Evolutionary conservation across 2,113 vertebrate species (phyloP).

Genomic region (Equus quagga): DNA sequence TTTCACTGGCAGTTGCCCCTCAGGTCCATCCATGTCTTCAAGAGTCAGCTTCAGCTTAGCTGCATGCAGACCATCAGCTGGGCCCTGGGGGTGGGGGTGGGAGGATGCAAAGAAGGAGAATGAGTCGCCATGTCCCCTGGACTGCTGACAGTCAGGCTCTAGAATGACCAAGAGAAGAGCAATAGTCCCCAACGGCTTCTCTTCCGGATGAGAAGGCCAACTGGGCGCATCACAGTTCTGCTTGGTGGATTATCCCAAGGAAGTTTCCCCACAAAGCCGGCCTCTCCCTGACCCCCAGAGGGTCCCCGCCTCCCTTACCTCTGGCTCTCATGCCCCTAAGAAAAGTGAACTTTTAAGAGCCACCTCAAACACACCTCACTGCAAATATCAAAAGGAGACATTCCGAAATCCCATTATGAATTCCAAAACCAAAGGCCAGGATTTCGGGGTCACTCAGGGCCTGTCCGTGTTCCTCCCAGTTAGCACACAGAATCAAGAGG

Average conservation of each 20-base stretch:
- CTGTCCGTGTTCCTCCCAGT: not conserved
- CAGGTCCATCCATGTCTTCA: not conserved
- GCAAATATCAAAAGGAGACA: not conserved
- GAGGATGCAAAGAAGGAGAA: not conserved
- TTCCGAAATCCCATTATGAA: not conserved
- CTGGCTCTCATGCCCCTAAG: not conserved
- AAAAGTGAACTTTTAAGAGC: not conserved
- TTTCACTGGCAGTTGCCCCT: not conserved
- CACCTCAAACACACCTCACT: not conserved
- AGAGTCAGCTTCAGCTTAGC: not conserved
- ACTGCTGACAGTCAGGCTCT: not conserved
- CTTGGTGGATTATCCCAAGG: not conserved
- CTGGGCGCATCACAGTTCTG: not conserved
- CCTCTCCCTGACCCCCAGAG: too few species aligned
- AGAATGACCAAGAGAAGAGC: not conserved
- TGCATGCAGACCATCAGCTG: not conserved
- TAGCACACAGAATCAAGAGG: not conserved
- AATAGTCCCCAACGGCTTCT: not conserved
- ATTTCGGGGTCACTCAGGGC: not conserved
- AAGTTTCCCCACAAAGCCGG: not conserved
- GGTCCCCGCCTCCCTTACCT: not conserved
- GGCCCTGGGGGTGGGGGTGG: not conserved
- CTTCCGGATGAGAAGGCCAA: not conserved
- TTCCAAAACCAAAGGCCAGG: not conserved
- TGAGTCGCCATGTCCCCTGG: accelerated